phyloP scores from a whole-genome alignment of 2,113 vertebrate genomes.

The Rhinoptilus africanus region DNA sequence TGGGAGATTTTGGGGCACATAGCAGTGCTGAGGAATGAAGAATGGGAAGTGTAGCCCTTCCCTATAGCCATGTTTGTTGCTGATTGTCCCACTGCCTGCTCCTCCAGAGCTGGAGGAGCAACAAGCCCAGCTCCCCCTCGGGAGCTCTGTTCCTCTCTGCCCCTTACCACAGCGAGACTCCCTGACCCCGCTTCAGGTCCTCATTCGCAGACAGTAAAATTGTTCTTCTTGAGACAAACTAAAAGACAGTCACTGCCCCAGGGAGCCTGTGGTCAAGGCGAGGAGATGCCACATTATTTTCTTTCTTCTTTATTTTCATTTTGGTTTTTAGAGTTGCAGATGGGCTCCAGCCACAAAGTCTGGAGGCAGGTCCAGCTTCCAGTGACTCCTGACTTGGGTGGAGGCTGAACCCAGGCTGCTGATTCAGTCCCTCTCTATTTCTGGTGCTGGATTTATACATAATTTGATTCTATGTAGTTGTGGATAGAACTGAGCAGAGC shows the following conservation, averaged over 20 bases:
- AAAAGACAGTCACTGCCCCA: constrained; percentile 1
- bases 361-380: background rate
- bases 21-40: background rate
- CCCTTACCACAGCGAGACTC: fast-evolving
- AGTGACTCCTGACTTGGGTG: background rate
- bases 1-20: background rate
- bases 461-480: background rate
- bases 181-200: background rate
- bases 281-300: constrained; percentile 32
- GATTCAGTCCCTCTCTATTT: background rate
- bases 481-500: background rate
- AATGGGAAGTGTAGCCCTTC: background rate
- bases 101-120: background rate
- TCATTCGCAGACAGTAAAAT: background rate
- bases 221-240: constrained; percentile 17
- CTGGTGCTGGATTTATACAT: background rate
- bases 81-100: background rate
- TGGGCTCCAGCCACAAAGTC: constrained; percentile 4
- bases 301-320: constrained; percentile 26
- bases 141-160: background rate
- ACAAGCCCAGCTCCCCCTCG: fast-evolving
- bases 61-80: background rate
- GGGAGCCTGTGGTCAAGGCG: constrained; percentile 20
- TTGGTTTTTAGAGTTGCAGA: constrained; percentile 21
- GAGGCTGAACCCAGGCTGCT: background rate